Percentiles rank a stretch among this genome's conserved stretches.
These are phyloP conservation scores for Cephus cinctus DNA, from an alignment of 1,140 invertebrate genomes.

Conservation along the genomic window DNA sequence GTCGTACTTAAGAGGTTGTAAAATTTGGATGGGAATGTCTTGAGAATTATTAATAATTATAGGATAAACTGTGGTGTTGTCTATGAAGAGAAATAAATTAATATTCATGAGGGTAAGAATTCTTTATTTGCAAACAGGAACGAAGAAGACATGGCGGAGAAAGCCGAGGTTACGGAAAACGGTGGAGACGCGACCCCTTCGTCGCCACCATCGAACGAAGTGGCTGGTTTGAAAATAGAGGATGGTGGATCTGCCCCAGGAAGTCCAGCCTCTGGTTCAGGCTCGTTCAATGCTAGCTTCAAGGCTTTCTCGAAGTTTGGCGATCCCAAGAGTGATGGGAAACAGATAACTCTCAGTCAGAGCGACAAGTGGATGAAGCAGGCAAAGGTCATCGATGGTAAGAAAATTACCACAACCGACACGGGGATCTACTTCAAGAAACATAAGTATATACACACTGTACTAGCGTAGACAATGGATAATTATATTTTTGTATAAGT, in stretches of 20 bases:
- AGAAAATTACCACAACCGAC: slow-evolving; percentile 86
- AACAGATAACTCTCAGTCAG: slow-evolving; percentile 81
- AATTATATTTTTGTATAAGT: slow-evolving; percentile 1
- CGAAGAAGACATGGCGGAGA: too few species aligned
- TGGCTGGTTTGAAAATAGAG: slow-evolving; percentile 5
- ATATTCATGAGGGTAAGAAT: too few species aligned
- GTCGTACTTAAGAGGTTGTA: too few species aligned
- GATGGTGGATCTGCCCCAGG: background rate
- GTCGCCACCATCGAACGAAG: too few species aligned
- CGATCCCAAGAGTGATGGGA: slow-evolving; percentile 82
- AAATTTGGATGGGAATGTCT: too few species aligned
- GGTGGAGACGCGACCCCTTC: too few species aligned
- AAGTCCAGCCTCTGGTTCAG: background rate
- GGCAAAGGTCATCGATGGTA: slow-evolving; percentile 87
- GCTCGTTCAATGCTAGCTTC: slow-evolving; percentile 52
- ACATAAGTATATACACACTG: slow-evolving; percentile 65
- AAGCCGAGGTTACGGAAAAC: too few species aligned
- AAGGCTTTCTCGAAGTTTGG: slow-evolving; percentile 83
- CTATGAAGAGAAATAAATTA: too few species aligned
- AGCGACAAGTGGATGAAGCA: slow-evolving; percentile 96
- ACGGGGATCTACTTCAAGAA: slow-evolving; percentile 89
- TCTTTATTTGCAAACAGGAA: too few species aligned
- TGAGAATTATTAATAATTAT: too few species aligned
- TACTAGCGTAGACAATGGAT: too few species aligned
- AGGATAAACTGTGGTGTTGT: too few species aligned